Evolutionary conservation across 2,113 vertebrate genomes (phyloP), one percentile per base, ranked within the genome.

Genomic region (Epinephelus cyanopodus): DNA sequence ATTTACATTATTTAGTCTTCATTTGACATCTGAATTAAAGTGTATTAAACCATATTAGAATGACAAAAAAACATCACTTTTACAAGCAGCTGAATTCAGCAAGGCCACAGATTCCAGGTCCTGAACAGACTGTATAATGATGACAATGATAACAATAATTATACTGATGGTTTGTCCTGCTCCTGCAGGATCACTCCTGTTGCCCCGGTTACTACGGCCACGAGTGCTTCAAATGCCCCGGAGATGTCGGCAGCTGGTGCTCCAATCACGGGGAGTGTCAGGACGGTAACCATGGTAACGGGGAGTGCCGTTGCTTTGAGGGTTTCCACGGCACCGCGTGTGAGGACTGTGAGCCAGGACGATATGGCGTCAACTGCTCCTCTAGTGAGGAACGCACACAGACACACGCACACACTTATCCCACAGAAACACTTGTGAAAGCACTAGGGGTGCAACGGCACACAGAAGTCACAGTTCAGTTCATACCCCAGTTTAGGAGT

Each of bases 321-420:
- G 98, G 98, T 3, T 99, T 99, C 90, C 97, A 99, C 0, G 98
- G 98, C 54, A 98, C 96, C 0, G 96, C 96, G n/a, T 99, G 98
- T 5, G 98, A 99, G 83, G 96, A 96, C 93, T 99, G 98, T 19
- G 97, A 99, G 76, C 95, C 97, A 13, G 98, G 98, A 33, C 95
- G 97, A 81, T 98, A 97, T 0, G 97, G 98, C 56, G 77, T 91
- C 50, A 95, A 95, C 93, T 99, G 98, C 92, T 70, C 92, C 50
- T 84, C 88, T 15, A 89, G 92, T 93, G 67, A 93, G 90, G 5
- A 58, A 71, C 74, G 62, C 19, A 29, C 70, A 64, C 53, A 48
- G 54, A 5, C 42, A 11, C 18, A 70, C n/a, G 53, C 33, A 37
- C 33, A 37, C 33, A 37, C 33, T 37, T 37, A 37, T 37, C 33